A percentile compares a stretch with the other conserved stretches of the same genome.
Conservation (phyloP, 2,797 vertebrate species). For the Strix occidentalis region DNA sequence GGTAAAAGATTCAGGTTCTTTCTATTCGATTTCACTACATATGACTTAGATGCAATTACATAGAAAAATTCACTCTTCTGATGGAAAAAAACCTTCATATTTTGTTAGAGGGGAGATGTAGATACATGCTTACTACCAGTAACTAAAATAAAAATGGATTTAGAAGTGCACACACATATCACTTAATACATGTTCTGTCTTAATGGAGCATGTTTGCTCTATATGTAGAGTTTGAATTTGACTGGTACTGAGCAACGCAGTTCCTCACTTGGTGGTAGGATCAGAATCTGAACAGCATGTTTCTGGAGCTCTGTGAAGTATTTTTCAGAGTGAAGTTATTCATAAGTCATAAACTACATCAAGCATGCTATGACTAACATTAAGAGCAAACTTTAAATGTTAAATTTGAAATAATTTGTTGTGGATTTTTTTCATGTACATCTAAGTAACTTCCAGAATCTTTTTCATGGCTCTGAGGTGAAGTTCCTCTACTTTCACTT, state of each 20-base stretch:
- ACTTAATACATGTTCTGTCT: not conserved
- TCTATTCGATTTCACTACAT: not conserved
- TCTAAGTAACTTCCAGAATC: not conserved
- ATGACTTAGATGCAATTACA: not conserved
- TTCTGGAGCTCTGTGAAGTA: not conserved
- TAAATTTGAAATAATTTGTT: not conserved
- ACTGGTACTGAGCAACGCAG: rapidly evolving
- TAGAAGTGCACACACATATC: not conserved
- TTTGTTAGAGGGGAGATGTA: not conserved
- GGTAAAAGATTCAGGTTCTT: not conserved
- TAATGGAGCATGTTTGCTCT: not conserved
- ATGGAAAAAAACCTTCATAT: not conserved
- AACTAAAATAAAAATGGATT: not conserved
- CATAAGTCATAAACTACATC: not conserved
- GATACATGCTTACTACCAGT: not conserved
- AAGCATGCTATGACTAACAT: not conserved
- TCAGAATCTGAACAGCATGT: not conserved
- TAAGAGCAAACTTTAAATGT: not conserved
- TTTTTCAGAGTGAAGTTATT: not conserved
- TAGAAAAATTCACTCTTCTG: not conserved
- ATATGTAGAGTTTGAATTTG: not conserved
- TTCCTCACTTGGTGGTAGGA: not conserved
- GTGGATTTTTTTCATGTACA: not conserved
- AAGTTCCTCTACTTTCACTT: not conserved
- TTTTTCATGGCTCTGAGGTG: not conserved